phyloP scores from a whole-genome alignment of 2,113 vertebrate species.

The Coryphaenoides rupestris region DNA sequence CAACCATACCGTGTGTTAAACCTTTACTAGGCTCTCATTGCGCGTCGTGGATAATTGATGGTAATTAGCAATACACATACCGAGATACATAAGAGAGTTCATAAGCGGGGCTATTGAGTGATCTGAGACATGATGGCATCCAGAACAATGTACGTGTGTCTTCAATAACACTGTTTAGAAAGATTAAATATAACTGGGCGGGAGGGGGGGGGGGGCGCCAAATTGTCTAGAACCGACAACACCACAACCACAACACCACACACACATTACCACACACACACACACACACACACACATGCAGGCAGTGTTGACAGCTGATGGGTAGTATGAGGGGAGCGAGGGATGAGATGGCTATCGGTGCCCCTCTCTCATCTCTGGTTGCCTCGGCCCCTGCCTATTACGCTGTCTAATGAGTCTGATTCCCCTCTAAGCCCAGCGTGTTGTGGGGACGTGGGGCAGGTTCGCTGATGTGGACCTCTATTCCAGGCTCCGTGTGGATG shows the following conservation, averaged over 20 bases:
- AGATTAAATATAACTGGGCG: not conserved
- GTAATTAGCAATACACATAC: too few relatives aligned
- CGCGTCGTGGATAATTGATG: too few relatives aligned
- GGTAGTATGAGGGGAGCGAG: constrained; percentile 36
- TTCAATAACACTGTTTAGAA: too few relatives aligned
- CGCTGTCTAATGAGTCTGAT: constrained; percentile 38
- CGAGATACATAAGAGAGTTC: too few relatives aligned
- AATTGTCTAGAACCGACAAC: too few relatives aligned
- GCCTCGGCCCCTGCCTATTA: not conserved
- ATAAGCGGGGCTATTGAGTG: too few relatives aligned
- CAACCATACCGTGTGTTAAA: too few relatives aligned
- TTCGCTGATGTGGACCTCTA: constrained; percentile 50
- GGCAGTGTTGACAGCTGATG: constrained; percentile 68
- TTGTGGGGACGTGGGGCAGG: constrained; percentile 17
- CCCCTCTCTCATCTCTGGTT: constrained; percentile 17
- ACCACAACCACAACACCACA: not conserved
- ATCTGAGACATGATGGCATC: too few relatives aligned
- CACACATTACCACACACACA: too few relatives aligned
- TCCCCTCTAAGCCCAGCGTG: constrained; percentile 48
- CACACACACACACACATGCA: not conserved
- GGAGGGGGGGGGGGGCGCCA: constrained; percentile 13
- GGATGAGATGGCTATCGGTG: constrained; percentile 56
- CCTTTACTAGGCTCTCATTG: too few relatives aligned
- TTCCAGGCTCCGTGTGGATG: constrained; percentile 40
- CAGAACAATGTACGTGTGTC: too few relatives aligned